Evolutionary conservation across 2,888 invertebrate genomes (phyloP), one percentile per base, ranked within the genome.

Genomic region (Cataglyphis rosenhaueri): DNA sequence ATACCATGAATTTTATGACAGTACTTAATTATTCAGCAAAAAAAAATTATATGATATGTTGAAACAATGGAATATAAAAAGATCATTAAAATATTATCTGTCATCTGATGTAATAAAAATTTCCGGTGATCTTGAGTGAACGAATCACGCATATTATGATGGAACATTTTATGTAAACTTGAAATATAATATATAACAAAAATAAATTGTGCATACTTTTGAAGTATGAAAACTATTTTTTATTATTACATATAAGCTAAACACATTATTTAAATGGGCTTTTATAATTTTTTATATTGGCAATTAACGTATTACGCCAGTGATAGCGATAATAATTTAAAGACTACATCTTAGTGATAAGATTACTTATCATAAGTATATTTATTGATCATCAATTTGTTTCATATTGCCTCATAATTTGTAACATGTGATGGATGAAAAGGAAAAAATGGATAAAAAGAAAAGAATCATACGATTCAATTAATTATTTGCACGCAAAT

Each of bases 131-230:
- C 35, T n/a, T 32, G 3, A 32, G 2, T 55, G 12, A 1, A 12
- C 4, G 4, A 3, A 55, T 0, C 6, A 70, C 35, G 35, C 18
- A 66, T 35, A 38, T 38, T 25, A 70, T 15, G 15, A 70, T 15
- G n/a, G 3, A 48, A 48, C 6, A 52, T 15, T 32, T 32, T 18
- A n/a, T 21, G 0, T 52, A 10, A 21, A 25, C 4, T 70, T 32
- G 41, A 3, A 66, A 48, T 52, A 12, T 68, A 48, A 48, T 48
- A 48, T 48, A n/a, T 68, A 68, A n/a, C n/a, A 0, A 66, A 66
- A 25, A 1, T 8, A 25, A 66, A 68, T 66, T 29, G n/a, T 18
- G 29, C 29, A 5, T 29, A 48, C 18, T 12, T 8, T 52, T 48
- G n/a, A 68, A 68, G 25, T 66, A 29, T 12, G 8, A 38, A 48